Percentiles rank a stretch among this genome's conserved stretches.
Conservation (phyloP, 2,797 vertebrate genomes). For the Phalanger gymnotis region DNA sequence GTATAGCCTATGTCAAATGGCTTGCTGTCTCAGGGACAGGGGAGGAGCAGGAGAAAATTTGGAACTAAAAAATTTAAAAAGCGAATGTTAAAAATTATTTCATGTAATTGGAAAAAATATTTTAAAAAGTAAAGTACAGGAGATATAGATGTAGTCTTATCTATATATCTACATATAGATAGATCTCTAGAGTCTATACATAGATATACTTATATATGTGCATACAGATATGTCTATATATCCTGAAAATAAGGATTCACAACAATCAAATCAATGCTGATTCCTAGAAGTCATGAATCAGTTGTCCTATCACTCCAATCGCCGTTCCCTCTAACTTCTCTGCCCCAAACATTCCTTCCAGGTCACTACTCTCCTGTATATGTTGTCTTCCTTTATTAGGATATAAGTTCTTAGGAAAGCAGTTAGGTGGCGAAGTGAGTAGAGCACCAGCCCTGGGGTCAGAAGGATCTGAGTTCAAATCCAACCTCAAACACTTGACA, state of each 20-base stretch:
- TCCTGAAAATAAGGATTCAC: neutral
- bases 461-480: too few relatives aligned
- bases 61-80: neutral
- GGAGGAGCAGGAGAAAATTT: neutral
- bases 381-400: neutral
- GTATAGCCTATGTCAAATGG: neutral
- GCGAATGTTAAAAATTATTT: neutral
- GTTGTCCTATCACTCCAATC: neutral
- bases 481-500: too few relatives aligned
- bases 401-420: neutral
- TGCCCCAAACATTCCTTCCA: neutral
- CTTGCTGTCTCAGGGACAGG: neutral
- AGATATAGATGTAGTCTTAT: neutral
- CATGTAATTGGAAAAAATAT: neutral
- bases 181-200: neutral
- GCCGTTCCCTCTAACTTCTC: neutral
- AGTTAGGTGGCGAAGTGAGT: too few relatives aligned
- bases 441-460: too few relatives aligned
- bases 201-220: neutral
- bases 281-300: neutral
- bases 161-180: neutral
- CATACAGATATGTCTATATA: neutral
- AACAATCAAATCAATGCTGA: neutral
- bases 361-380: neutral
- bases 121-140: neutral